Conservation (phyloP, 2,797 vertebrate genomes). For the Eupleurogrammus muticus region DNA sequence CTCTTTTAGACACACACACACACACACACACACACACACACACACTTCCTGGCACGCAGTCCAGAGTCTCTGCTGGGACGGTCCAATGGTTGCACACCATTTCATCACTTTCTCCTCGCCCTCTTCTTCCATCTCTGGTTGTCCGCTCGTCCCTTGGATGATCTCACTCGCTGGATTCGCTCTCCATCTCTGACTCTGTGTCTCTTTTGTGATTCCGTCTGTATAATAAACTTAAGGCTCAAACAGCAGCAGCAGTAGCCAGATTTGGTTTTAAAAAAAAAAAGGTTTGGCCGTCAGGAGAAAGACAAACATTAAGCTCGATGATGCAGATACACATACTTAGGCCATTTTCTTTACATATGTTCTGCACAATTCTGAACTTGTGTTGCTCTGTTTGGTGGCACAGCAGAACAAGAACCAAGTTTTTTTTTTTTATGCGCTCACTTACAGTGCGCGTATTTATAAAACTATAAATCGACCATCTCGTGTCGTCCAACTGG, state of each 20-base stretch:
- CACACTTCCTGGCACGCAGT: slow-evolving; percentile 38
- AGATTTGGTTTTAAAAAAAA: background rate
- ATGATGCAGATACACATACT: too few species aligned
- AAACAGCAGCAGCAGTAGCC: background rate
- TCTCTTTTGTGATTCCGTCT: background rate
- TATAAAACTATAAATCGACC: too few species aligned
- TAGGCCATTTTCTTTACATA: too few species aligned
- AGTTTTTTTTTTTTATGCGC: too few species aligned
- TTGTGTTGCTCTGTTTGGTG: too few species aligned
- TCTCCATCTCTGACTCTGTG: background rate
- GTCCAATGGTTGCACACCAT: slow-evolving; percentile 46
- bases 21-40: slow-evolving; percentile 22
- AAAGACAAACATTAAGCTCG: too few species aligned
- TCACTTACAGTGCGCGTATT: too few species aligned
- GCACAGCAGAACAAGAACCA: too few species aligned
- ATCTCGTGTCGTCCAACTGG: too few species aligned
- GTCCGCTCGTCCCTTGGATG: slow-evolving; percentile 50
- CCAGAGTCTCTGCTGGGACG: slow-evolving; percentile 28
- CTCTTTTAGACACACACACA: background rate
- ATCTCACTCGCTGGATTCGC: slow-evolving; percentile 28
- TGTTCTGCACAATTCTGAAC: too few species aligned
- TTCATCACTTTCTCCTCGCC: slow-evolving; percentile 60
- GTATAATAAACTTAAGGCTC: background rate
- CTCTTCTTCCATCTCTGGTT: slow-evolving; percentile 25
- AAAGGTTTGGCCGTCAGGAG: too few species aligned